Conservation (phyloP, 2,797 vertebrate species). For the Nyctibius grandis region DNA sequence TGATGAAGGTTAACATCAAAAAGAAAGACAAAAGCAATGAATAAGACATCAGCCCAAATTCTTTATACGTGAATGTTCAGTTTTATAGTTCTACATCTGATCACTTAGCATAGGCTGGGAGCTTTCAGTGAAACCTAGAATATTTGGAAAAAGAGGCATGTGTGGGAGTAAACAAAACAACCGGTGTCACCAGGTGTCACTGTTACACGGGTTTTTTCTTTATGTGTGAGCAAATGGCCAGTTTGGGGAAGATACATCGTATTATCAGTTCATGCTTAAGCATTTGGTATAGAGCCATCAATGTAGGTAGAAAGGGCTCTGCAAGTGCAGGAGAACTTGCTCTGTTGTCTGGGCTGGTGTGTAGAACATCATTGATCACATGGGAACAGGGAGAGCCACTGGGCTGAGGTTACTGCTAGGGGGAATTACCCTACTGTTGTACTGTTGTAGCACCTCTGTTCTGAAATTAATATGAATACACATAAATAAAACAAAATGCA, state of each 20-base stretch:
- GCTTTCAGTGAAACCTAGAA: background rate
- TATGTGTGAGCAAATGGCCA: background rate
- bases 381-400: background rate
- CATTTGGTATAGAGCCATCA: background rate
- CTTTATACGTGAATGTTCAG: background rate
- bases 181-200: conserved; percentile 60
- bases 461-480: background rate
- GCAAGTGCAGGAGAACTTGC: background rate
- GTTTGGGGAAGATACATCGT: background rate
- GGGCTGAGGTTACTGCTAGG: background rate
- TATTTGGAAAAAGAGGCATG: background rate
- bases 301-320: background rate
- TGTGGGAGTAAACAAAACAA: background rate
- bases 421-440: background rate
- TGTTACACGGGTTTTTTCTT: background rate
- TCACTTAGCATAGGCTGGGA: background rate
- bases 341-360: background rate
- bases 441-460: background rate
- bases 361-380: background rate
- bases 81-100: background rate
- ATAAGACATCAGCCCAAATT: background rate
- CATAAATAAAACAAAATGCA: background rate
- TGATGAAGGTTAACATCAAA: background rate
- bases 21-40: background rate
- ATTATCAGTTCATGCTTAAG: background rate